Evolutionary conservation across 2,797 vertebrate genomes (phyloP), one percentile per base, ranked within the genome.

Genomic region (Steatocranus sp.): DNA sequence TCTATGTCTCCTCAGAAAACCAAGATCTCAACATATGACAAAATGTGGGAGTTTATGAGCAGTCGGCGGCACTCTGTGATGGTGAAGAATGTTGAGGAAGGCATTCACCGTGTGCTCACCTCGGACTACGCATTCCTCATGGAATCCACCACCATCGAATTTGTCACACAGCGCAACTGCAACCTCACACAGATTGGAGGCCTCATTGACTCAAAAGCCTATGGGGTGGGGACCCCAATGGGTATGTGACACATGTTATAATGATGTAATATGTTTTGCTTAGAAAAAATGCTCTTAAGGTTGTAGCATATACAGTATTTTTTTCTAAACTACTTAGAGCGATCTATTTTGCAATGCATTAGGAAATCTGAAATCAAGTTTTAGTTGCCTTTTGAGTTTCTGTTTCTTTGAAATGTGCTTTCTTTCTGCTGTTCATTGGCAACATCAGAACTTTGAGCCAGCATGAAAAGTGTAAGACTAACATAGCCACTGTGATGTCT

Each of bases 41-140:
- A 99, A 96, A 99, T 99, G 98, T 99, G 98, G 98, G 98, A 99
- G 86, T 99, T 99, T 90, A 99, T 99, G 98, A 99, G 98, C 95
- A 99, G 98, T 93, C 97, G 98, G 68, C 96, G 97, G 79, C 98
- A 99, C 93, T 97, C 98, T 0, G 98, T 99, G 83, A 98, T 99
- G 94, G 98, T 99, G 89, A 98, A 99, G 95, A 97, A 97, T 82
- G 96, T 98, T 20, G 98, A 99, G 88, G 98, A 99, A 93, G 98
- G 98, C 32, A 99, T 99, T 91, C 97, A 99, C 76, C 96, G 98
- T 0, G 98, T 98, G 74, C 97, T 99, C 90, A 99, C 98, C 81
- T 99, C 98, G 1, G 98, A 99, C 95, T 99, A 99, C 23, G 98
- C 98, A 7, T 99, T 99, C 94, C 95, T 99, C 87, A 99, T 99